Evolutionary conservation across 2,888 invertebrate species (phyloP), one percentile per base, ranked within the genome.

Genomic region (Drosophila stalkeri): DNA sequence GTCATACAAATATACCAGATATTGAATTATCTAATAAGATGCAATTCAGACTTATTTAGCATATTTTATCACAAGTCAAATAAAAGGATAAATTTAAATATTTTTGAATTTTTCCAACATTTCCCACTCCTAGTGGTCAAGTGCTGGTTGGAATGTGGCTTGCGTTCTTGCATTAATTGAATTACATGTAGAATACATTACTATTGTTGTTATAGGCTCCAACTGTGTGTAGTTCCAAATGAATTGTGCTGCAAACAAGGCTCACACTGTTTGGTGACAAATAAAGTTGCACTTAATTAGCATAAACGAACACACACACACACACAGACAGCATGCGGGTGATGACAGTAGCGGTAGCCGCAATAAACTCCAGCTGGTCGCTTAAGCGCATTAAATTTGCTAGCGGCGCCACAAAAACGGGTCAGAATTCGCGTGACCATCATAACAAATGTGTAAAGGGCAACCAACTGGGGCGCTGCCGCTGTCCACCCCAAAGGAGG

Each of bases 281-380:
- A 81, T 67, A 78, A 81, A 89, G 72, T 89, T 86, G 89, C 89
- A 85, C 65, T 84, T 77, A 89, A 89, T 89, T 89, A 86, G 89
- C 87, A 89, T 86, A 79, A 79, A 64, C 70, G 70, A 60, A 70
- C 72, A 46, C 23, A 56, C 31, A 54, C 52, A 62, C 44, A 31
- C 23, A 65, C 33, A 72, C 56, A 64, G 46, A 63, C 66, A 64
- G 71, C 61, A 72, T 73, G 81, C 81, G 70, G 81, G 73, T 67
- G 81, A 65, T 77, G 73, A 61, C 68, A 63, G 54, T 33, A 46
- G 72, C 73, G 44, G 54, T 57, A 52, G 46, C 55, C 33, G 35
- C 35, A 14, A 35, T 37, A 44, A 64, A 52, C 66, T 80, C 80
- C 77, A 77, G 77, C 77, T 77, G 77, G 72, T 68, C 52, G 56